Percentiles rank a stretch among this genome's conserved stretches.
phyloP scores from a whole-genome alignment of 2,797 vertebrate genomes.

The Acanthornis magna region DNA sequence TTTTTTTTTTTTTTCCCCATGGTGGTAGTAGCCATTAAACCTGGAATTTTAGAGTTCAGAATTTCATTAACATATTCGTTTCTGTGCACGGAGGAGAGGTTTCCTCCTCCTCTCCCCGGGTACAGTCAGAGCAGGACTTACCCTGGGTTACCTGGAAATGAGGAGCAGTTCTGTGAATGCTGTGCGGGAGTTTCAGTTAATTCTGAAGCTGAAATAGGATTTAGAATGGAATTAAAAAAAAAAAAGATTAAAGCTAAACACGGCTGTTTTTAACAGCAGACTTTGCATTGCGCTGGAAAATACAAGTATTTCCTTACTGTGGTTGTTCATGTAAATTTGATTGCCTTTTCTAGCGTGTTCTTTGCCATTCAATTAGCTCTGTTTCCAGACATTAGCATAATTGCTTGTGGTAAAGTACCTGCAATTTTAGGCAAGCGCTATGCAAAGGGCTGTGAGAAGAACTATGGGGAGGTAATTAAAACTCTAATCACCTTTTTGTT shows the following conservation, averaged over 20 bases:
- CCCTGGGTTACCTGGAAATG: not conserved
- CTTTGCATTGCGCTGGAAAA: not conserved
- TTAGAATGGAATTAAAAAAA: not conserved
- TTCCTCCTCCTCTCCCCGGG: not conserved
- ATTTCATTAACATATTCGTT: not conserved
- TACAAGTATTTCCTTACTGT: not conserved
- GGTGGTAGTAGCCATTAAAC: not conserved
- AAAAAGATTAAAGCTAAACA: not conserved
- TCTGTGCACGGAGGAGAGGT: not conserved
- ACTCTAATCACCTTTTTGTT: not conserved
- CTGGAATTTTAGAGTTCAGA: not conserved
- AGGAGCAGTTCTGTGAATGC: not conserved
- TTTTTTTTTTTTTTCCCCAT: not conserved
- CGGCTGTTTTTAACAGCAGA: not conserved
- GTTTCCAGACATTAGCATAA: conserved; percentile 52
- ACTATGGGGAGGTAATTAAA: not conserved
- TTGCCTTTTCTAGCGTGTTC: conserved; percentile 26
- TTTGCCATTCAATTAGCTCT: conserved; percentile 34
- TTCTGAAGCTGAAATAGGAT: not conserved
- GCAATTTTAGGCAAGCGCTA: not conserved
- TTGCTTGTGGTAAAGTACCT: conserved; percentile 43
- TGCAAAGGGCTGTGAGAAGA: not conserved
- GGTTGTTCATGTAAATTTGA: conserved; percentile 29
- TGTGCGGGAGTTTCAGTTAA: not conserved
- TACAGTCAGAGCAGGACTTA: not conserved